Conservation (phyloP, 2,113 vertebrate genomes). For the Tenrec ecaudatus region DNA sequence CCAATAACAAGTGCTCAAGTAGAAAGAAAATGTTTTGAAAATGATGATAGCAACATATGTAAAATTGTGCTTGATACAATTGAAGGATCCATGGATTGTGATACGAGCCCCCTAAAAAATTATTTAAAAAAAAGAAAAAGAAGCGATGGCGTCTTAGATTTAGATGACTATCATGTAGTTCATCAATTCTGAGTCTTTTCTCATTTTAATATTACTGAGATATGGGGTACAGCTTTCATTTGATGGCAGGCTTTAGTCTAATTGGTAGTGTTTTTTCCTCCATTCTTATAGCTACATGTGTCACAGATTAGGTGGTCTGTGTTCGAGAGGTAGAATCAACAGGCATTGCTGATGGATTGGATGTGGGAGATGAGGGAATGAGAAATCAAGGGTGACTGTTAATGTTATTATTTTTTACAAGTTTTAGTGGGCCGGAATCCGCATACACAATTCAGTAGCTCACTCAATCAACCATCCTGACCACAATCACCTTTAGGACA, state of each 20-base stretch:
- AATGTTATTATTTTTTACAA: too few relatives aligned
- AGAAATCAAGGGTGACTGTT: neutral
- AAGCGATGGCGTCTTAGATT: neutral
- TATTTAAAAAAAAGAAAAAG: too few relatives aligned
- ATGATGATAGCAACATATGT: too few relatives aligned
- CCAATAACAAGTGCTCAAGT: too few relatives aligned
- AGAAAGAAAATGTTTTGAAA: too few relatives aligned
- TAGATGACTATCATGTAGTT: neutral
- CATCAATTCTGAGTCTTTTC: neutral
- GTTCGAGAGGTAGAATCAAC: neutral
- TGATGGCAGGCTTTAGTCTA: neutral
- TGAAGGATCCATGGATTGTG: too few relatives aligned
- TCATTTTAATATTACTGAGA: slow-evolving; percentile 27
- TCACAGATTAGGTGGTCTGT: neutral
- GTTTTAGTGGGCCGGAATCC: too few relatives aligned
- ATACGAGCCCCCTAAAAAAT: too few relatives aligned
- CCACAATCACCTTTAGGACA: too few relatives aligned
- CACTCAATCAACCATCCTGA: too few relatives aligned
- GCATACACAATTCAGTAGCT: too few relatives aligned
- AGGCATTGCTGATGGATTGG: neutral
- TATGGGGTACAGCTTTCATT: neutral
- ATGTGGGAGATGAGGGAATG: neutral
- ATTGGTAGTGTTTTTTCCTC: neutral
- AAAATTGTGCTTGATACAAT: too few relatives aligned
- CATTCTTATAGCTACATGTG: neutral